Evolutionary conservation across 2,797 vertebrate species (phyloP).

Genomic region (Microctenopoma steveboyesi): DNA sequence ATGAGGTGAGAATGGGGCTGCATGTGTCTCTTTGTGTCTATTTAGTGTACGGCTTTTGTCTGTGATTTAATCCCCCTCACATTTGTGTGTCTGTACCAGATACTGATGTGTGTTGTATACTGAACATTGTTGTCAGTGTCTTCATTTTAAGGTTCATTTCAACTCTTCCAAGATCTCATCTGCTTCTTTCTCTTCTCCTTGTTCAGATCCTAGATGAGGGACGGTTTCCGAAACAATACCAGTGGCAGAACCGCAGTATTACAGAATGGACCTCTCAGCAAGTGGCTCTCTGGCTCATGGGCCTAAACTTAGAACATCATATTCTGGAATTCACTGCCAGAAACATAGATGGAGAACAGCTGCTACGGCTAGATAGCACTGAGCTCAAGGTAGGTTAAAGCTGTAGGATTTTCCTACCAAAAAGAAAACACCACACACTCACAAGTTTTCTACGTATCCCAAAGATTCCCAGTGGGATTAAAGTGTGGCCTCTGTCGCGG

Average conservation of each 20-base stretch:
- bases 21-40: constrained; percentile 35
- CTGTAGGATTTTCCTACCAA: too few species aligned
- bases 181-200: not conserved
- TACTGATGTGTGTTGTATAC: not conserved
- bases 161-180: not conserved
- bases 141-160: not conserved
- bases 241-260: constrained; percentile 85
- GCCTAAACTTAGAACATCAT: constrained; percentile 91
- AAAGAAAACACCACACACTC: too few species aligned
- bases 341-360: constrained; percentile 90
- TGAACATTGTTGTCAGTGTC: not conserved
- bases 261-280: constrained; percentile 94
- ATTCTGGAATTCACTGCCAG: constrained; percentile 94
- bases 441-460: too few species aligned
- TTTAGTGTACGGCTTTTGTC: constrained; percentile 9
- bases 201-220: constrained; percentile 91
- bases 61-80: constrained; percentile 14
- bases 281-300: constrained; percentile 92
- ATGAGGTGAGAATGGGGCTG: constrained; percentile 91
- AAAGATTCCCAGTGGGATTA: too few species aligned
- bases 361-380: constrained; percentile 90
- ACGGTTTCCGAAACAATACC: constrained; percentile 87
- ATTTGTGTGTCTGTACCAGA: constrained; percentile 14
- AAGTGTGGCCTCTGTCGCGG: too few species aligned
- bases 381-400: constrained; percentile 89